Evolutionary conservation across 2,113 vertebrate genomes (phyloP).

Genomic region (Oncorhynchus mykiss): DNA sequence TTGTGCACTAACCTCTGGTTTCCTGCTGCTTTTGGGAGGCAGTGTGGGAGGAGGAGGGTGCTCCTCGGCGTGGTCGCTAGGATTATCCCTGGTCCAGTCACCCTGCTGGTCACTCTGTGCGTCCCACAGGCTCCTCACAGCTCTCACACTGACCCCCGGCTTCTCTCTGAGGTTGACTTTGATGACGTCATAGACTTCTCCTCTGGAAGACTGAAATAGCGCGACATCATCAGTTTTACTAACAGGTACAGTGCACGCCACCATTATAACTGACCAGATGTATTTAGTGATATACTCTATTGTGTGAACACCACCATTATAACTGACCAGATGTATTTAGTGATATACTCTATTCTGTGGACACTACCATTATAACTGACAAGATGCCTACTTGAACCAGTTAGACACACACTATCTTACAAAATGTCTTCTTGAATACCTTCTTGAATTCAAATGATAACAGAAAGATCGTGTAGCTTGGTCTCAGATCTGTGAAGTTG

Average conservation of each 20-base stretch:
- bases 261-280: neutral
- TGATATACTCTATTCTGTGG: neutral
- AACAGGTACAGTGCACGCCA: neutral
- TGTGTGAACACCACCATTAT: neutral
- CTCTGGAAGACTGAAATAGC: conserved; percentile 49
- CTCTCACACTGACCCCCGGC: conserved; percentile 26
- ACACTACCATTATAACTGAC: neutral
- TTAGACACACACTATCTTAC: too few species aligned
- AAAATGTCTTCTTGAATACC: too few species aligned
- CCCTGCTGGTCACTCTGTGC: conserved; percentile 17
- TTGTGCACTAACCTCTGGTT: conserved; percentile 28
- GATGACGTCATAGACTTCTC: conserved; percentile 73
- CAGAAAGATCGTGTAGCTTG: too few species aligned
- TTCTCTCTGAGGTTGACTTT: conserved; percentile 51
- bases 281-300: too few species aligned
- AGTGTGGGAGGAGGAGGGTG: conserved; percentile 49
- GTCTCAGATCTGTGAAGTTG: too few species aligned
- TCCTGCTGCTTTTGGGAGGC: conserved; percentile 48
- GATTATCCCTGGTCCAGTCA: conserved; percentile 23
- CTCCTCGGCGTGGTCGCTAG: neutral
- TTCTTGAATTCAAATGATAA: too few species aligned
- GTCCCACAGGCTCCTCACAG: conserved; percentile 37
- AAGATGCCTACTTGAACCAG: neutral
- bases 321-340: neutral
- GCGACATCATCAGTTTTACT: conserved; percentile 23